Evolutionary conservation across 2,888 invertebrate genomes (phyloP).

Genomic region (Criorhina ranunculi): DNA sequence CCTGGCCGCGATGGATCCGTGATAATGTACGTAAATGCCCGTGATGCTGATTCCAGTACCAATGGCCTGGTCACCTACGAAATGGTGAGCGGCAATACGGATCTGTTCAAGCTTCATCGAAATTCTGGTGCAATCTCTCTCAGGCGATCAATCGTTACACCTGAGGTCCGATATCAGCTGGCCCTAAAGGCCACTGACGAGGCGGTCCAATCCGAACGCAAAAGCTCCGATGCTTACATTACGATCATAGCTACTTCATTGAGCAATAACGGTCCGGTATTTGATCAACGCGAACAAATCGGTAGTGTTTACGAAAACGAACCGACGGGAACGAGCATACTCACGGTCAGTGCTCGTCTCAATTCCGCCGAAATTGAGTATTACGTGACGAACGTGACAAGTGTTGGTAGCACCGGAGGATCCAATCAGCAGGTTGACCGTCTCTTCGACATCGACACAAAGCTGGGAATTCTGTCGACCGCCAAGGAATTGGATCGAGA

Average conservation of each 20-base stretch:
- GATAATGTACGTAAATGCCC: slow-evolving; percentile 92
- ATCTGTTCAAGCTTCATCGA: slow-evolving; percentile 92
- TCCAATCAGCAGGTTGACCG: slow-evolving; percentile 90
- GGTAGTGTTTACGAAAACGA: slow-evolving; percentile 96
- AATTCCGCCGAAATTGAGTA: slow-evolving; percentile 91
- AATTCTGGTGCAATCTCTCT: slow-evolving; percentile 91
- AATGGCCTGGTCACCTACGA: slow-evolving; percentile 97
- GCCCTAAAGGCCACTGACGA: slow-evolving; percentile 96
- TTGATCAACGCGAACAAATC: slow-evolving; percentile 88
- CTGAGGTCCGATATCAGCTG: slow-evolving; percentile 91
- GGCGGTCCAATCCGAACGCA: slow-evolving; percentile 94
- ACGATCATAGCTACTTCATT: slow-evolving; percentile 90
- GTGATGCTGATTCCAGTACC: slow-evolving; percentile 95
- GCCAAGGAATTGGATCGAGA: slow-evolving; percentile 93
- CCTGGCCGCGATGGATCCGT: slow-evolving; percentile 87
- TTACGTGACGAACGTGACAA: slow-evolving; percentile 94
- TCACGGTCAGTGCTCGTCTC: slow-evolving; percentile 91
- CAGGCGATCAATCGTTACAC: slow-evolving; percentile 86
- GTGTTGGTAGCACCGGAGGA: slow-evolving; percentile 71
- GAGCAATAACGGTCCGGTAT: slow-evolving; percentile 85
- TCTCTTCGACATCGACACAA: slow-evolving; percentile 95
- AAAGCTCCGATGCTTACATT: slow-evolving; percentile 94
- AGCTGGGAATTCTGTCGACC: slow-evolving; percentile 94
- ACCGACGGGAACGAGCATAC: slow-evolving; percentile 92
- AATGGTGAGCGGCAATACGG: slow-evolving; percentile 90